Evolutionary conservation across 2,888 invertebrate species (phyloP), one percentile per base, ranked within the genome.

Genomic region (Helicoverpa assulta): DNA sequence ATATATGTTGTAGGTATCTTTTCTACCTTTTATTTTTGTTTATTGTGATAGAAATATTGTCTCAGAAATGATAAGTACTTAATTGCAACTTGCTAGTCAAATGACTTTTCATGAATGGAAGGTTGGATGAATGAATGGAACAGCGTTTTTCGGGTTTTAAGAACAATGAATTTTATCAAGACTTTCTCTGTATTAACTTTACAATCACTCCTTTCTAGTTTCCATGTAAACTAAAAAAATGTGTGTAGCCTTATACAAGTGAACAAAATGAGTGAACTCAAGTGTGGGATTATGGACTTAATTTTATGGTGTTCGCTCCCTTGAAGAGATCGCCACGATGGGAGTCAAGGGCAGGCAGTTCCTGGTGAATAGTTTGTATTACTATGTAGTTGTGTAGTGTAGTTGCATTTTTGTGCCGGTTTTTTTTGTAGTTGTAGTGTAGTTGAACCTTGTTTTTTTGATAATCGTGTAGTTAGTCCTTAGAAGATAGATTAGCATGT

Each of bases 311-410:
- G 67, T 63, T 56, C 65, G n/a, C 52, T 70, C 51, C 67, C 64
- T 47, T 81, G 78, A 85, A 75, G 83, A 78, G 18, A 10, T 67
- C 72, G 59, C 18, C 73, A 85, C 69, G 81, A 93, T 93, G 93
- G 94, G 94, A 65, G 93, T 93, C 81, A 93, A 93, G 79, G 88
- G 93, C 81, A 90, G 91, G 91, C 78, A 78, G 59, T 93, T 89
- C 69, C 76, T 93, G 93, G 93, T 93, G 90, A 93, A 87, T 92
- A 86, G 73, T 53, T 78, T 63, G 55, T 67, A 57, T 67, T 55
- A 37, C 57, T 70, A 67, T 53, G 54, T 78, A 75, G 59, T 67
- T n/a, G 19, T 26, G 43, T 81, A 78, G 61, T 56, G 8, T 52
- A n/a, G 18, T 51, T n/a, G 52, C 21, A 43, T 43, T 43, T 14